Evolutionary conservation across 1,140 invertebrate genomes (phyloP), one percentile per base, ranked within the genome.

Genomic region (Tetragnatha versicolor): DNA sequence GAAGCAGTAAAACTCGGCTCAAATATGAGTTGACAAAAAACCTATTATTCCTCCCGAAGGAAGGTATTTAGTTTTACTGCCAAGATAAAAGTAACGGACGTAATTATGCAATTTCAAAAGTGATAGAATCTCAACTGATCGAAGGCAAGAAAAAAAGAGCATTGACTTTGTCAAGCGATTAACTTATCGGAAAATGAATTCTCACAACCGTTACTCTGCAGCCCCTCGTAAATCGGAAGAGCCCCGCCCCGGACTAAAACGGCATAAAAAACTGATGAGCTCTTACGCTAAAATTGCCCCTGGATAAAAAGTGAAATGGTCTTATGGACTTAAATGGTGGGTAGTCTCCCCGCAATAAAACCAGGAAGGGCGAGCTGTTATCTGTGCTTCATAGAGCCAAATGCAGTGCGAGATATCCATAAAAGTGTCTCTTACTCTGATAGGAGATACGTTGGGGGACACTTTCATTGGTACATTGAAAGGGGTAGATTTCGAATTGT

Each of bases 141-240:
- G 55, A 4, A 58, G 29, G 10, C 61, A n/a, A 31, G 29, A 31
- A 68, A 47, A 66, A 49, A 68, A 68, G 25, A 33, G 39, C 10
- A 33, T 9, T 14, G 42, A 65, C 39, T 51, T 47, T 51, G 42
- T 33, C 17, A 51, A 68, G 31, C 45, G 65, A 68, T 68, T 49
- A 51, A 47, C 42, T 68, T 49, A 68, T 68, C 65, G 51, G 65
- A 68, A 68, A 68, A 68, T 68, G 45, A 49, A 68, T 68, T 68
- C 45, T n/a, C 65, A 68, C 60, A 58, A 58, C 14, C 55, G 27
- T 42, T 33, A 4, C 25, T n/a, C 20, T 42, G 60, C 20, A n/a
- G 35, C 20, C 12, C 20, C 25, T 25, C 60, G 35, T 63, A 63
- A 63, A 63, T 39, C 35, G 60, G 42, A 63, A 63, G 60, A 17